Conservation (phyloP, 2,888 invertebrate genomes). For the Parnassius glacialis region DNA sequence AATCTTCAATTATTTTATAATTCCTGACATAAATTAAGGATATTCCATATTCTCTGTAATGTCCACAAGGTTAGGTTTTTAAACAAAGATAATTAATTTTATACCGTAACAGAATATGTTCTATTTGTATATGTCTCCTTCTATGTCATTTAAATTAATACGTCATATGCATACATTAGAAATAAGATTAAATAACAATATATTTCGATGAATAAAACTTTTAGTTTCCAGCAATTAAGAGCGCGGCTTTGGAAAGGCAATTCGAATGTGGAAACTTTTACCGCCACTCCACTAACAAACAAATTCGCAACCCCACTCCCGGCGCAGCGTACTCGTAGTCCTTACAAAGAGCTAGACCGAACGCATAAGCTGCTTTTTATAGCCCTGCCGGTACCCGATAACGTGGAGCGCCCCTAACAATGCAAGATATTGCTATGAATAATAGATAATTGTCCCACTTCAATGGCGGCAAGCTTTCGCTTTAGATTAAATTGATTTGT, state of each 20-base stretch:
- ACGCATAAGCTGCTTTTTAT: slow-evolving; percentile 80
- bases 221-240: slow-evolving; percentile 12
- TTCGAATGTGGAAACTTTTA: slow-evolving; percentile 19
- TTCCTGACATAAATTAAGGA: too few species aligned
- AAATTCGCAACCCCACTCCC: slow-evolving; percentile 28
- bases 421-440: slow-evolving; percentile 68
- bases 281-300: slow-evolving; percentile 26
- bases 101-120: too few species aligned
- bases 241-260: slow-evolving; percentile 9
- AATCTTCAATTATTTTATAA: too few species aligned
- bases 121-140: too few species aligned
- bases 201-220: too few species aligned
- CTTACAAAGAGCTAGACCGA: slow-evolving; percentile 62
- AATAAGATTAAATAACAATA: too few species aligned
- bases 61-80: too few species aligned
- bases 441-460: slow-evolving; percentile 67
- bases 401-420: slow-evolving; percentile 61
- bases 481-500: slow-evolving; percentile 58
- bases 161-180: too few species aligned
- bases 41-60: too few species aligned
- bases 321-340: slow-evolving; percentile 27
- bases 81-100: too few species aligned
- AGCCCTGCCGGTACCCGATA: slow-evolving; percentile 71
- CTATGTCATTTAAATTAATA: too few species aligned
- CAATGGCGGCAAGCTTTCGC: slow-evolving; percentile 35